Evolutionary conservation across 2,888 invertebrate genomes (phyloP).

Genomic region (Lypha dubia): DNA sequence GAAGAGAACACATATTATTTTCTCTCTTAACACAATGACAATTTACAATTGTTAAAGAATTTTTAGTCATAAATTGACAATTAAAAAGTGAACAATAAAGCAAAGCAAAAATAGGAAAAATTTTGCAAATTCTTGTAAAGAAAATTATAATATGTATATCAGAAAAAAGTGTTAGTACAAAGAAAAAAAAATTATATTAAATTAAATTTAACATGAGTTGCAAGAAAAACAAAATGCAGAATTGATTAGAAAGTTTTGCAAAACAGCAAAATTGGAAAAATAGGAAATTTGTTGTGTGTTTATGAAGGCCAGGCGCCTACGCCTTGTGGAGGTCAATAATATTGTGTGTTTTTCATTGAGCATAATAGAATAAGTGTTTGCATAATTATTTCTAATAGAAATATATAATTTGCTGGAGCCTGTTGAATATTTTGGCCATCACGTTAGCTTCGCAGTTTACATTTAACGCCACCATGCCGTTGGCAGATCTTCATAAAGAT

Average conservation of each 20-base stretch:
- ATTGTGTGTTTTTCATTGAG: slow-evolving; percentile 57
- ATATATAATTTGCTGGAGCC: slow-evolving; percentile 16
- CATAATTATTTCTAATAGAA: slow-evolving; percentile 25
- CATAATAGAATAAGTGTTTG: slow-evolving; percentile 39
- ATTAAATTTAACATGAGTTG: slow-evolving; percentile 30
- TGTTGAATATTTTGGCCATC: slow-evolving; percentile 46
- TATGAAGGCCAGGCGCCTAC: slow-evolving; percentile 71
- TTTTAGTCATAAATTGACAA: slow-evolving; percentile 66
- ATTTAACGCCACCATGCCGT: slow-evolving; percentile 78
- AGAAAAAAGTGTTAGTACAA: background rate
- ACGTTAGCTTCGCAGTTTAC: slow-evolving; percentile 69
- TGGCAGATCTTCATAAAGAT: slow-evolving; percentile 82
- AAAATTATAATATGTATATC: slow-evolving; percentile 28
- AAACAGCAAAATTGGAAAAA: slow-evolving; percentile 28
- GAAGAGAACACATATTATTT: slow-evolving; percentile 3
- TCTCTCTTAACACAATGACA: slow-evolving; percentile 54
- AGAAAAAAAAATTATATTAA: background rate
- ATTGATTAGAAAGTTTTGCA: slow-evolving; percentile 44
- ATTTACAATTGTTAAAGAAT: slow-evolving; percentile 18
- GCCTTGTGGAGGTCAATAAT: slow-evolving; percentile 68
- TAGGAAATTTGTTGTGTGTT: slow-evolving; percentile 56
- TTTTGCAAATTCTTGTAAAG: slow-evolving; percentile 25
- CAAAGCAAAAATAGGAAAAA: slow-evolving; percentile 44
- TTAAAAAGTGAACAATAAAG: slow-evolving; percentile 60
- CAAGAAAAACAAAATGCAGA: background rate